These are phyloP conservation scores for Oscheius sp. DNA, from an alignment of 2,888 invertebrate genomes.

Conservation along the genomic window DNA sequence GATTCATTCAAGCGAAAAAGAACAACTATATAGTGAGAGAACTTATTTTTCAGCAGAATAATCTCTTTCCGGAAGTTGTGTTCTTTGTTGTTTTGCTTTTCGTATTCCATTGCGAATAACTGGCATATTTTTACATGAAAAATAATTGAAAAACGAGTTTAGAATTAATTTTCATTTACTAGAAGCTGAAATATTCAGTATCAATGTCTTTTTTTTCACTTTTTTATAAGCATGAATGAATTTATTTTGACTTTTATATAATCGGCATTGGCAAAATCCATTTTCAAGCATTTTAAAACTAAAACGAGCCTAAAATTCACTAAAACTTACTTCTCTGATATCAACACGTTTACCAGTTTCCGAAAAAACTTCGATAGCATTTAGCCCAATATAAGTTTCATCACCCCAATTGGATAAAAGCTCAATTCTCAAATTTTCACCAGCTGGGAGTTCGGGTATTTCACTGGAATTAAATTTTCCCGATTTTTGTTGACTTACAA, in stretches of 20 bases:
- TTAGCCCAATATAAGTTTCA: slow-evolving; percentile 60
- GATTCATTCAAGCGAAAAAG: neutral
- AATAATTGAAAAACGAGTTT: too few species aligned
- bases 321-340: slow-evolving; percentile 46
- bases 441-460: slow-evolving; percentile 57
- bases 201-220: too few species aligned
- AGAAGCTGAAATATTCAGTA: too few species aligned
- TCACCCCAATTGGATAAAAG: slow-evolving; percentile 61
- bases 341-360: slow-evolving; percentile 57
- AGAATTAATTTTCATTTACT: too few species aligned
- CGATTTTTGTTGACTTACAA: slow-evolving; percentile 10
- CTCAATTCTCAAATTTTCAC: slow-evolving; percentile 40
- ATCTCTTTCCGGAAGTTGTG: too few species aligned
- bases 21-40: too few species aligned
- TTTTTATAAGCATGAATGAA: neutral
- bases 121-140: too few species aligned
- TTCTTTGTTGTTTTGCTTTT: too few species aligned
- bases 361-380: slow-evolving; percentile 68
- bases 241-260: neutral
- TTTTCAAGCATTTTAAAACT: neutral
- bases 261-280: too few species aligned
- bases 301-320: neutral
- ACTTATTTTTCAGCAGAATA: too few species aligned
- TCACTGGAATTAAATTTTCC: slow-evolving; percentile 46
- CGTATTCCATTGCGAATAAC: too few species aligned